phyloP scores from a whole-genome alignment of 2,888 invertebrate species.

The Electrophaes corylata region DNA sequence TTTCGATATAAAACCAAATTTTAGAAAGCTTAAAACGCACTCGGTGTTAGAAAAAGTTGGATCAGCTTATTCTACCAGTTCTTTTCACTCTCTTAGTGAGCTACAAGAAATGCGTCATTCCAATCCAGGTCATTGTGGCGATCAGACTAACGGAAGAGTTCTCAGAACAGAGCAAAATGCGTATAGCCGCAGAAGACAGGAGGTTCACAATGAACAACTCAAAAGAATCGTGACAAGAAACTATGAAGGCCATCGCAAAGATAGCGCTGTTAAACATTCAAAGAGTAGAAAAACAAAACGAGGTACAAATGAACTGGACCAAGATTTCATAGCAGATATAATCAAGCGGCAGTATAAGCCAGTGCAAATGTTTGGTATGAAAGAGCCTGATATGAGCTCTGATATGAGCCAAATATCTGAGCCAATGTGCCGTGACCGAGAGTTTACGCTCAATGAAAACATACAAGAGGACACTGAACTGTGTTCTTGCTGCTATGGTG shows the following conservation, averaged over 20 bases:
- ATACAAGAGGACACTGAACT: slow-evolving; percentile 55
- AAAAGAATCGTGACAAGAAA: slow-evolving; percentile 27
- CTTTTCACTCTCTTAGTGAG: slow-evolving; percentile 56
- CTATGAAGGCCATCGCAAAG: slow-evolving; percentile 39
- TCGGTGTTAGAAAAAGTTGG: slow-evolving; percentile 48
- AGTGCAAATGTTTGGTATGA: slow-evolving; percentile 62
- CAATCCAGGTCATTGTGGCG: slow-evolving; percentile 35
- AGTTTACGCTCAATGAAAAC: slow-evolving; percentile 51
- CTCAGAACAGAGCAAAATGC: slow-evolving; percentile 39
- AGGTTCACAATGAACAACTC: slow-evolving; percentile 40
- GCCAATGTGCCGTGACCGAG: slow-evolving; percentile 72
- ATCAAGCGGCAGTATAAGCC: slow-evolving; percentile 71
- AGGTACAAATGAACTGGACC: slow-evolving; percentile 50
- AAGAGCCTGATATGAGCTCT: slow-evolving; percentile 65
- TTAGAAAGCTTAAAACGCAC: slow-evolving; percentile 48
- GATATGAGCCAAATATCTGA: slow-evolving; percentile 70
- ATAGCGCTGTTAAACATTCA: slow-evolving; percentile 31
- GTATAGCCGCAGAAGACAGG: slow-evolving; percentile 33
- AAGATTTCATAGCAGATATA: slow-evolving; percentile 70
- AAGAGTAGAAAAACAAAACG: slow-evolving; percentile 45
- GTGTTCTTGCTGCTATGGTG: slow-evolving; percentile 62
- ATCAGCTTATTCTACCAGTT: slow-evolving; percentile 52
- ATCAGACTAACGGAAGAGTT: slow-evolving; percentile 39
- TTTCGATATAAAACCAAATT: slow-evolving; percentile 36
- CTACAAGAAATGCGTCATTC: slow-evolving; percentile 38